Evolutionary conservation across 2,888 invertebrate species (phyloP).

Genomic region (Sphecodes monilicornis): DNA sequence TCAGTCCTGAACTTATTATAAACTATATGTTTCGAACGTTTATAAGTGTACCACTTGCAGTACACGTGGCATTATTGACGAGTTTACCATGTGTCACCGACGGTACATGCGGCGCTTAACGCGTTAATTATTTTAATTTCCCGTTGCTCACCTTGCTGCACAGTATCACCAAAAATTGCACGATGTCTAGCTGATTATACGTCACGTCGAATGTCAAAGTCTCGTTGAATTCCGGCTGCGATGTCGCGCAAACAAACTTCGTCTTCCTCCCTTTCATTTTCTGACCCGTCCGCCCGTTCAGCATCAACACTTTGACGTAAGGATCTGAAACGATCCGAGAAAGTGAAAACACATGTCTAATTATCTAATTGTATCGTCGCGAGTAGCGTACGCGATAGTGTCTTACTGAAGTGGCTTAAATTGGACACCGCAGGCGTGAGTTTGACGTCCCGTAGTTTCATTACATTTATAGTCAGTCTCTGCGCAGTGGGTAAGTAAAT

Average conservation of each 20-base stretch:
- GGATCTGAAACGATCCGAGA: conserved; percentile 78
- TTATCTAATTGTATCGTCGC: neutral
- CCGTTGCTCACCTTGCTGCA: conserved; percentile 78
- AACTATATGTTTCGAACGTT: neutral
- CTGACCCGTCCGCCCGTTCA: conserved; percentile 83
- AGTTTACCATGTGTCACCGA: neutral
- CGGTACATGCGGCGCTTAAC: neutral
- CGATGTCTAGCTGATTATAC: conserved; percentile 81
- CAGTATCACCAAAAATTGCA: conserved; percentile 82
- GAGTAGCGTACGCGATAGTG: conserved; percentile 19
- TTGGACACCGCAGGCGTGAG: conserved; percentile 74
- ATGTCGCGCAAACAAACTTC: conserved; percentile 72
- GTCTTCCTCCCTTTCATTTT: conserved; percentile 84
- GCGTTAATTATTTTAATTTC: neutral
- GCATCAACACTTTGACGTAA: conserved; percentile 83
- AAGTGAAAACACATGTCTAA: neutral
- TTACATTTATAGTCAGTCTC: conserved; percentile 84
- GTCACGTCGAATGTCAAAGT: conserved; percentile 84
- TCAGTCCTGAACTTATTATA: neutral
- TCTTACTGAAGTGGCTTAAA: conserved; percentile 83
- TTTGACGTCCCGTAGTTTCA: conserved; percentile 84
- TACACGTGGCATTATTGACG: neutral
- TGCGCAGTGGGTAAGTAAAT: conserved; percentile 85
- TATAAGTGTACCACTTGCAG: too few species aligned
- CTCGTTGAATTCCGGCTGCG: conserved; percentile 84